Evolutionary conservation across 2,113 vertebrate species (phyloP), one percentile per base, ranked within the genome.

Genomic region (Odontesthes bonariensis): DNA sequence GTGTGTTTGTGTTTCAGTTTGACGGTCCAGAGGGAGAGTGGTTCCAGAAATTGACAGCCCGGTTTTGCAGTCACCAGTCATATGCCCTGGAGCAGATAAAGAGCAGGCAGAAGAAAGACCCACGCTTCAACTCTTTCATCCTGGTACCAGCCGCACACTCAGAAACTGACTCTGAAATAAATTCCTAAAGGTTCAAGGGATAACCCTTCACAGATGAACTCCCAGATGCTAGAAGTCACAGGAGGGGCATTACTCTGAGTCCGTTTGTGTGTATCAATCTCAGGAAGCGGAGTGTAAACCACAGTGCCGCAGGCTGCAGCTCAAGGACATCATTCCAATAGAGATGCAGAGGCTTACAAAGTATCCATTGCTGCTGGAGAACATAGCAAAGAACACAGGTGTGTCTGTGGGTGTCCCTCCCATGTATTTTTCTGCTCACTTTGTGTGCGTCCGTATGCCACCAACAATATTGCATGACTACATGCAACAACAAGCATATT

Each of bases 301-400:
- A 0, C 93, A 96, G 60, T 98, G 97, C 83, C 92, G 97, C 56
- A 93, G 97, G 65, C 92, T 97, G 47, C 97, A 98, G 89, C 91
- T 98, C 59, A 97, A 97, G 86, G 97, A 98, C 89, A 97, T 98
- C 81, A 97, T 98, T 55, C 97, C 97, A 42, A 96, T 91, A 0
- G 96, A 97, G 88, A 98, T 97, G 97, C 97, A 97, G 90, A 94
- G 96, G 8, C 92, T 98, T 33, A 98, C 96, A 71, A 98, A 98
- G 83, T 98, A 98, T 76, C 96, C 96, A 0, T 84, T 98, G 63
- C 93, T 98, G 51, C 93, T 98, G 76, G 95, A 96, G 77, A 97
- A 95, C 84, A 96, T 98, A 2, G 96, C 94, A 52, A 96, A 97
- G 73, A 93, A 74, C 85, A 94, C 94, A 89, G 92, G 94, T 95